These are phyloP conservation scores for Chiloscyllium punctatum DNA, from an alignment of 2,797 vertebrate genomes.

Conservation along the genomic window DNA sequence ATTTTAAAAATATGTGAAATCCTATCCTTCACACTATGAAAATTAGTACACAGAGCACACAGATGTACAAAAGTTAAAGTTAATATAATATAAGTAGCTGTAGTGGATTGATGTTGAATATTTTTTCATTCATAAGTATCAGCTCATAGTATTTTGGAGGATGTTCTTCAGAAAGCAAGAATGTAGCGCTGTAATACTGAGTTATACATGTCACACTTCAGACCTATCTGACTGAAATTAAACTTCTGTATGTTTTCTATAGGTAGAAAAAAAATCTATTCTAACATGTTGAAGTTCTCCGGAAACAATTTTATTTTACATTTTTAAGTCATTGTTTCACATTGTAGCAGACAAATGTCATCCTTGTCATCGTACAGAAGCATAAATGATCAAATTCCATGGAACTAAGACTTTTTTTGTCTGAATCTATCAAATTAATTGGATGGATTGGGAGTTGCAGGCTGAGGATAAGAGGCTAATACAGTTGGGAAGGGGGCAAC, in stretches of 20 bases:
- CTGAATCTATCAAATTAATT: not conserved
- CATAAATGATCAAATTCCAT: not conserved
- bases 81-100: not conserved
- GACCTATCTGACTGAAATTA: not conserved
- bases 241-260: not conserved
- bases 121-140: not conserved
- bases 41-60: not conserved
- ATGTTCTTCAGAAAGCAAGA: not conserved
- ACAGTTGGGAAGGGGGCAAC: no score
- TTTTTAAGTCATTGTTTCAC: not conserved
- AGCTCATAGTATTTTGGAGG: not conserved
- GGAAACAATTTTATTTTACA: not conserved
- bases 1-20: not conserved
- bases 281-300: not conserved
- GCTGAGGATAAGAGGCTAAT: no score
- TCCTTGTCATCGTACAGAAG: not conserved
- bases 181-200: not conserved
- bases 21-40: not conserved
- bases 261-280: not conserved
- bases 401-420: not conserved
- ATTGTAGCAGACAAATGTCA: not conserved
- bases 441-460: no score
- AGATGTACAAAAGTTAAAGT: not conserved
- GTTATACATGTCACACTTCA: not conserved
- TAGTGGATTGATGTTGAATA: not conserved